These are phyloP conservation scores for Xestia xanthographa DNA, from an alignment of 2,888 invertebrate species.

Conservation along the genomic window DNA sequence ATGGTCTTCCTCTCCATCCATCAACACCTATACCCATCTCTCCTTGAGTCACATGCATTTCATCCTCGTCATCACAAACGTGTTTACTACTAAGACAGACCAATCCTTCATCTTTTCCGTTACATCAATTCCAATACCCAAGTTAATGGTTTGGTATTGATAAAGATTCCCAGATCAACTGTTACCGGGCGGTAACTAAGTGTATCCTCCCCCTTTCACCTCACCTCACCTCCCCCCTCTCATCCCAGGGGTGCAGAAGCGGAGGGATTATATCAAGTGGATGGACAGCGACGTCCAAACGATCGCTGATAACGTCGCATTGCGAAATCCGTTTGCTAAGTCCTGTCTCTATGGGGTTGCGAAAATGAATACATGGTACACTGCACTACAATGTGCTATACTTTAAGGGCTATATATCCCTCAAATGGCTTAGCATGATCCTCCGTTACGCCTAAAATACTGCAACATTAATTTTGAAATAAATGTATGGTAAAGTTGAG, in stretches of 20 bases:
- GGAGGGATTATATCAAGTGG: slow-evolving; percentile 32
- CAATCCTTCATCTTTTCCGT: not conserved
- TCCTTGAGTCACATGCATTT: not conserved
- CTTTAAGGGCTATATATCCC: too few relatives aligned
- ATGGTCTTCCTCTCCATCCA: not conserved
- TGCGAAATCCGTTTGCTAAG: slow-evolving; percentile 43
- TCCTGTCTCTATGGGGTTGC: slow-evolving; percentile 22
- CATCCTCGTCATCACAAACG: not conserved
- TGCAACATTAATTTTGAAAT: too few relatives aligned
- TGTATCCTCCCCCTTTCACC: not conserved
- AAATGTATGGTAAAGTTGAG: too few relatives aligned
- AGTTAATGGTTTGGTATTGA: slow-evolving; percentile 25
- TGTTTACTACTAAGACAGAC: not conserved
- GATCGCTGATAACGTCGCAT: slow-evolving; percentile 29
- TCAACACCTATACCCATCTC: not conserved
- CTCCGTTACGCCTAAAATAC: too few relatives aligned
- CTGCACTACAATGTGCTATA: not conserved
- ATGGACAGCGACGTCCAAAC: slow-evolving; percentile 36
- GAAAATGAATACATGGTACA: slow-evolving; percentile 3
- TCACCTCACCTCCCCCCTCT: not conserved
- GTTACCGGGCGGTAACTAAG: slow-evolving; percentile 29
- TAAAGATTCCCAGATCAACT: slow-evolving; percentile 22
- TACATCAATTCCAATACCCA: not conserved
- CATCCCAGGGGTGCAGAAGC: slow-evolving; percentile 30
- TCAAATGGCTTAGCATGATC: too few relatives aligned